Evolutionary conservation across 2,113 vertebrate genomes (phyloP), one percentile per base, ranked within the genome.

Genomic region (Cyprinodon variegatus): DNA sequence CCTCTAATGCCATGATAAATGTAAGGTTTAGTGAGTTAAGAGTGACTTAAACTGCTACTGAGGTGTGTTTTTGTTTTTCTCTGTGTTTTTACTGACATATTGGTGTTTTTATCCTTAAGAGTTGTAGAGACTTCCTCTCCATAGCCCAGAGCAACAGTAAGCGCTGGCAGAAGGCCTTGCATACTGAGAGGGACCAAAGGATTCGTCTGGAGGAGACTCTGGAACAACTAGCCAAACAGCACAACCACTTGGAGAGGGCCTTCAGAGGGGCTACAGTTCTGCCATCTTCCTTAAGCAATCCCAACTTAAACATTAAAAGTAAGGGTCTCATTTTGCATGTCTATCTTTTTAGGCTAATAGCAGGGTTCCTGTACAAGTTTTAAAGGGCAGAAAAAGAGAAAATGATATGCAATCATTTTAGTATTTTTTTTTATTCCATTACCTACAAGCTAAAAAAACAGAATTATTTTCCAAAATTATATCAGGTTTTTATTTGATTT

Each of bases 1-100:
- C 98, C 1, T 99, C 98, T 75, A 98, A 99, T 1, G 98, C 98
- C 83, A 99, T 99, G 97, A 99, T 99, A 88, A 99, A 99, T 0
- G 98, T 99, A 93, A 94, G 50, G 9, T 0, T 63, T 11, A 38
- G 39, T 68, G 40, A 4, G 11, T 6, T 22, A 48, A 0, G 13
- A 67, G 46, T 0, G 4, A 41, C 15, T 15, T 13, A 8, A 36
- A 15, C 60, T 61, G 43, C 45, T 45, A 0, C 0, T 3, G 3
- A 39, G 13, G 5, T 45, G 48, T 67, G 4, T 5, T 65, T 38
- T 48, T 68, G 14, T 38, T 61, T 68, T 45, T 45, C 29, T 2
- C 41, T 4, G 61, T 45, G 38, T 3, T 50, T 4, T 70, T 39
- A 9, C 74, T 85, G 62, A 83, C 17, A 53, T n/a, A 9, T 68